These are phyloP conservation scores for Neuroscelio doddi DNA, from an alignment of 2,888 invertebrate species.

Conservation along the genomic window DNA sequence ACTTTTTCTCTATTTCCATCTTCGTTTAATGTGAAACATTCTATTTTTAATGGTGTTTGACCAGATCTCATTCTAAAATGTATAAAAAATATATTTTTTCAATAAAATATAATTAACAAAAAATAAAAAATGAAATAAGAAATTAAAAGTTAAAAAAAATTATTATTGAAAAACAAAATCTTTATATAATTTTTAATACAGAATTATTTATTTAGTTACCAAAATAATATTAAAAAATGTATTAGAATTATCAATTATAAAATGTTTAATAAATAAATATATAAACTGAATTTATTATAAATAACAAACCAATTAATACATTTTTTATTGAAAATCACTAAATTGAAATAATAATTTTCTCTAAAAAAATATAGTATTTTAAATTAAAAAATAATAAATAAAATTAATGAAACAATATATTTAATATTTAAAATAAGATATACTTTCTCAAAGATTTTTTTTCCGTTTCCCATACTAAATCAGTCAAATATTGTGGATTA, in stretches of 20 bases:
- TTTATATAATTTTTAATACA: too few species aligned
- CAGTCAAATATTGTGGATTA: constrained; percentile 79
- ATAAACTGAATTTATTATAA: too few species aligned
- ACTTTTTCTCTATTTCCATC: constrained; percentile 77
- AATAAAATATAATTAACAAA: neutral
- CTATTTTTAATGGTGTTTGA: constrained; percentile 83
- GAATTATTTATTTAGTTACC: too few species aligned
- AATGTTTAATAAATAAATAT: too few species aligned
- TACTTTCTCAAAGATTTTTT: constrained; percentile 81
- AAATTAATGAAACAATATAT: neutral
- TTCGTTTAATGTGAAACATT: constrained; percentile 76
- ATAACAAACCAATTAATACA: too few species aligned
- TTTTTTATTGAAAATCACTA: too few species aligned
- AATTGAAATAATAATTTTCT: neutral
- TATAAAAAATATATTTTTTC: neutral
- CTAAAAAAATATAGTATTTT: neutral
- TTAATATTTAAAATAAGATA: constrained; percentile 17
- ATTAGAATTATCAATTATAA: constrained; percentile 1
- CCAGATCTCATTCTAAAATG: constrained; percentile 79
- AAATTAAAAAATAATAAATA: neutral
- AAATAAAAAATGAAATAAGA: neutral
- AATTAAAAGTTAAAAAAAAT: too few species aligned
- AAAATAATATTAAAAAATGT: too few species aligned
- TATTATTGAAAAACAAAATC: too few species aligned
- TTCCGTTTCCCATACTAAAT: constrained; percentile 86